Conservation (phyloP, 2,888 invertebrate genomes). For the Idaea biselata region DNA sequence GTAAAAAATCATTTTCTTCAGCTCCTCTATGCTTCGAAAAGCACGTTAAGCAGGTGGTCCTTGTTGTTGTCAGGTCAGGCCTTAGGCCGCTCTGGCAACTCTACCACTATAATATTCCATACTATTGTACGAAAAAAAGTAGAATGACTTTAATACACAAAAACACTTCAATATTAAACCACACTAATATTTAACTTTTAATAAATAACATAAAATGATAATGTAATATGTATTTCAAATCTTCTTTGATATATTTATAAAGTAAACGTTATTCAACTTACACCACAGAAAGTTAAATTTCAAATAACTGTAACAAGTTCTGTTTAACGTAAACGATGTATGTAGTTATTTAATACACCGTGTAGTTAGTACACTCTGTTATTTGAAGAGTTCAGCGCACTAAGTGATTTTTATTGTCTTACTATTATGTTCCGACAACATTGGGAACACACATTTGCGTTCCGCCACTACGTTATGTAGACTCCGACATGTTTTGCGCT, state of each 20-base stretch:
- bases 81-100: no score
- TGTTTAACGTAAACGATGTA: constrained; percentile 44
- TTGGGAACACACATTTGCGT: constrained; percentile 65
- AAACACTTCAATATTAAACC: no score
- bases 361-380: constrained; percentile 44
- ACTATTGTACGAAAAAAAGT: no score
- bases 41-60: no score
- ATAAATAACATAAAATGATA: no score
- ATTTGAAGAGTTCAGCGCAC: constrained; percentile 55
- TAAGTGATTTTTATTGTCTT: constrained; percentile 73
- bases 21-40: no score
- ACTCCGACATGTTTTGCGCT: constrained; percentile 62
- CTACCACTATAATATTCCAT: no score
- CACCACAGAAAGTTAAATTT: constrained; percentile 44
- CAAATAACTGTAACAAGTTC: constrained; percentile 43
- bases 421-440: constrained; percentile 65
- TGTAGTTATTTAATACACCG: constrained; percentile 40
- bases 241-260: constrained; percentile 10
- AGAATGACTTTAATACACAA: no score
- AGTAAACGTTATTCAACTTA: constrained; percentile 34
- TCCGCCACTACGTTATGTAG: constrained; percentile 59
- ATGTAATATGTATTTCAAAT: constrained; percentile 10
- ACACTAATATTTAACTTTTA: no score
- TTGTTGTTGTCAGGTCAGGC: no score
- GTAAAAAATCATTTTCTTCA: no score